phyloP scores from a whole-genome alignment of 2,797 vertebrate genomes.

The Antennarius maculatus region DNA sequence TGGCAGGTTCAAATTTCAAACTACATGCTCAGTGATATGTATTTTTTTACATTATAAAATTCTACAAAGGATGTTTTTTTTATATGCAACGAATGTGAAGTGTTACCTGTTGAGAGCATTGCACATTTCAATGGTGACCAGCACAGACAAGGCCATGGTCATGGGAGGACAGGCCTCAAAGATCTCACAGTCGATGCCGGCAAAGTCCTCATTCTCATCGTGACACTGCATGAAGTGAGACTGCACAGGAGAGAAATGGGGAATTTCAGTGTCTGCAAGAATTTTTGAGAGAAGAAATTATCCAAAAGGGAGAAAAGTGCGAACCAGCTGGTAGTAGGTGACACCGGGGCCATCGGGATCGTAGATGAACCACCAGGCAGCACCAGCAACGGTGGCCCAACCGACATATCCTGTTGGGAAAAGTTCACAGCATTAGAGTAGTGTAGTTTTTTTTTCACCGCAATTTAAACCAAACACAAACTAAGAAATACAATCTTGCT shows the following conservation, averaged over 20 bases:
- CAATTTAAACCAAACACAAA: conserved; percentile 8
- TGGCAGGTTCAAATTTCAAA: neutral
- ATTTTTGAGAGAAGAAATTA: conserved; percentile 1
- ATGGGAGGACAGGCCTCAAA: conserved; percentile 91
- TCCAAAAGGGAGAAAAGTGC: conserved; percentile 7
- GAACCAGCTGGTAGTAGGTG: conserved; percentile 93
- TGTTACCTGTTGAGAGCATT: conserved; percentile 92
- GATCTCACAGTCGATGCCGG: conserved; percentile 84
- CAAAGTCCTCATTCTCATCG: conserved; percentile 84
- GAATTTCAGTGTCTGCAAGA: neutral
- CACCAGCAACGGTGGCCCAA: conserved; percentile 94
- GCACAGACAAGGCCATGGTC: conserved; percentile 96
- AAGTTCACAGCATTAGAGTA: conserved; percentile 1
- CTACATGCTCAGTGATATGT: neutral
- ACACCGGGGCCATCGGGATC: conserved; percentile 87
- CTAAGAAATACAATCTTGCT: conserved; percentile 21
- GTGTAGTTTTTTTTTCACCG: neutral
- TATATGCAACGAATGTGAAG: neutral
- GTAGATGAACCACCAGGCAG: conserved; percentile 96
- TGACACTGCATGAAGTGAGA: conserved; percentile 96
- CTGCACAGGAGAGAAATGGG: conserved; percentile 61
- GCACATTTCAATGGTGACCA: conserved; percentile 97
- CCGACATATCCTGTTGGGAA: conserved; percentile 90
- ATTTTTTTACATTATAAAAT: neutral
- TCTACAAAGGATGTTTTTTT: too few species aligned